Evolutionary conservation across 1,140 invertebrate genomes (phyloP), one percentile per base, ranked within the genome.

Genomic region (Orussus abietinus): DNA sequence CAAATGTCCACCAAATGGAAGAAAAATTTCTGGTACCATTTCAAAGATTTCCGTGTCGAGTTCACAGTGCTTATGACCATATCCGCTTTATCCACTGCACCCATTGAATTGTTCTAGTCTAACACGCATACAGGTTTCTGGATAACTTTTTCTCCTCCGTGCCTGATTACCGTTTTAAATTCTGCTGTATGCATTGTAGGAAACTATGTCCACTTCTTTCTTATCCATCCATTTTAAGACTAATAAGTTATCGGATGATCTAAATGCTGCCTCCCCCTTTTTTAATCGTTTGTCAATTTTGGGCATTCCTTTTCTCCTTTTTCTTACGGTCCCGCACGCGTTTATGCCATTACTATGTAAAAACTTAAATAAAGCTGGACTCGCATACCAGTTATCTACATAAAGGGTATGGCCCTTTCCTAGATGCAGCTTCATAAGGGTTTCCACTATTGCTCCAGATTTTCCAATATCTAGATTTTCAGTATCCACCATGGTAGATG

Each of bases 381-480:
- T 64, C 4, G 60, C 62, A 41, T 72, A 72, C 38, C 47, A 71
- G 41, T 66, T 73, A 45, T 72, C 67, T 1, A 59, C 53, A 34
- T 59, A 61, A 12, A 74, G 35, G 4, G 53, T 49, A 48, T 72
- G 66, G 4, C 54, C 51, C 38, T 49, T 50, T 11, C 53, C 40
- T 38, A 64, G 37, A 38, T 66, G 54, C 3, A 43, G 52, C 31
- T 55, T 10, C 12, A 65, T 39, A 9, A 69, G 33, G 18, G 44
- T 46, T 17, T 61, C 42, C 3, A 71, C 66, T 30, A 66, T 58
- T 33, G 55, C 49, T 36, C 59, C 63, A 12, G 54, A 58, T 12
- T 54, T 47, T 14, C 57, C 63, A 15, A 55, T 39, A 7, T 33
- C 26, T 9, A 14, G n/a, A 31, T 37, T 44, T 40, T 53, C 36